Evolutionary conservation across 2,113 vertebrate genomes (phyloP), one percentile per base, ranked within the genome.

Genomic region (Gallinago paraguaiae): DNA sequence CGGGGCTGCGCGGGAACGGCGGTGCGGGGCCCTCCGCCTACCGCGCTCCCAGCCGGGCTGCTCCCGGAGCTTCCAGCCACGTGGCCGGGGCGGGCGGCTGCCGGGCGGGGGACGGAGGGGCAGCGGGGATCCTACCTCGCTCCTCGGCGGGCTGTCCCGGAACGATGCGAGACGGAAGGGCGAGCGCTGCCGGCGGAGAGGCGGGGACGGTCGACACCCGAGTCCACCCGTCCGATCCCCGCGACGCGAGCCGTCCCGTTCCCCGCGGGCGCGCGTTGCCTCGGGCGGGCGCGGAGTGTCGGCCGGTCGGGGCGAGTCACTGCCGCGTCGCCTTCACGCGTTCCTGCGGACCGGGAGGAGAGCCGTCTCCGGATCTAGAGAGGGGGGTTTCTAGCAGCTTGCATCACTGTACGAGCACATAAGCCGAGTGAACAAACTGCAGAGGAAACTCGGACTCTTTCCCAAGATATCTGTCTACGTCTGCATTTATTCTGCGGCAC

Each of bases 331-430:
- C 39, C 46, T 18, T 4, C 68, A 3, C 4, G 53, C n/a, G 24
- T 6, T 22, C 5, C 60, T 5, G 11, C 1, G 11, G 3, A 2
- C 13, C 1, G 27, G 27, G 39, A 31, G 51, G n/a, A 11, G 1
- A 5, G 37, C 45, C 19, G 4, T 11, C 37, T 1, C 41, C 8
- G 6, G 27, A 8, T 5, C 30, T 5, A 6, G 65, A 53, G 45
- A 30, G 71, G n/a, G 65, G 51, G 30, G 16, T 27, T 60, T 30
- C 2, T 1, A 9, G 72, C 53, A 15, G n/a, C 30, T 72, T 50
- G 85, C 71, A 53, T 39, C 64, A 31, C 45, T 2, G 2, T 1
- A 2, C 43, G 24, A 4, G 33, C 20, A 13, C 35, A 19, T 0
- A 4, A 11, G 59, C 39, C 20, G 53, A 0, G 19, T 17, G 57